Percentiles rank a stretch among this genome's conserved stretches.
These are phyloP conservation scores for Tipula unca DNA, from an alignment of 2,888 invertebrate species.

Conservation along the genomic window DNA sequence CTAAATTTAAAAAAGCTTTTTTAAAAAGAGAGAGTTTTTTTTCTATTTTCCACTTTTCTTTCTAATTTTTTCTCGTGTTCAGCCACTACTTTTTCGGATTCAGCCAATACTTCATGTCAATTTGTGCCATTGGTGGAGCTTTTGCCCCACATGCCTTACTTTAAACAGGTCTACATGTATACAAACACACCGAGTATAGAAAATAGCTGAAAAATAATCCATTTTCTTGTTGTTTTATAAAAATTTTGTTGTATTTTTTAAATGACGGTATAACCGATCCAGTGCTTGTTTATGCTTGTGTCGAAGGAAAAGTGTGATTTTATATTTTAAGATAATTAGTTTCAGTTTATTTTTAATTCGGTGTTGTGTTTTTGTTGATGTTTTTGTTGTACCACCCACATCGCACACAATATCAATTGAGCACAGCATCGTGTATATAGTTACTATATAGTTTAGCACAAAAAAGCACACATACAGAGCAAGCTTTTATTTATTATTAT, in stretches of 20 bases:
- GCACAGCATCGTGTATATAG: too few species aligned
- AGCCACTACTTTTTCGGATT: too few species aligned
- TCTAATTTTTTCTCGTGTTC: too few species aligned
- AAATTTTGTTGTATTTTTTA: too few species aligned
- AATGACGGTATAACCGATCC: neutral
- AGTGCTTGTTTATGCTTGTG: neutral
- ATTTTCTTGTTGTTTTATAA: neutral
- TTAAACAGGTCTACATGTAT: too few species aligned
- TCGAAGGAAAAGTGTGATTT: neutral
- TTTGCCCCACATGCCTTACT: too few species aligned
- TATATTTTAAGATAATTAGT: neutral
- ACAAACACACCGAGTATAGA: neutral
- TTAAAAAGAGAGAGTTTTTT: too few species aligned
- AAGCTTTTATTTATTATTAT: neutral
- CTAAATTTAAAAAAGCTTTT: too few species aligned
- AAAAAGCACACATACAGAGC: neutral
- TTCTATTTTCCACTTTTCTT: too few species aligned
- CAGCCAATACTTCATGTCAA: too few species aligned
- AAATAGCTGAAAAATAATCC: neutral
- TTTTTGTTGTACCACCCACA: neutral
- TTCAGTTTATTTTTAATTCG: neutral
- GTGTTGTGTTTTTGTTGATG: neutral
- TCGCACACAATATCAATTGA: neutral
- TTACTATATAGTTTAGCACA: neutral
- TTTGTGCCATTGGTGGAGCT: too few species aligned